Evolutionary conservation across 2,888 invertebrate genomes (phyloP).

Genomic region (Drosophila prolongata): DNA sequence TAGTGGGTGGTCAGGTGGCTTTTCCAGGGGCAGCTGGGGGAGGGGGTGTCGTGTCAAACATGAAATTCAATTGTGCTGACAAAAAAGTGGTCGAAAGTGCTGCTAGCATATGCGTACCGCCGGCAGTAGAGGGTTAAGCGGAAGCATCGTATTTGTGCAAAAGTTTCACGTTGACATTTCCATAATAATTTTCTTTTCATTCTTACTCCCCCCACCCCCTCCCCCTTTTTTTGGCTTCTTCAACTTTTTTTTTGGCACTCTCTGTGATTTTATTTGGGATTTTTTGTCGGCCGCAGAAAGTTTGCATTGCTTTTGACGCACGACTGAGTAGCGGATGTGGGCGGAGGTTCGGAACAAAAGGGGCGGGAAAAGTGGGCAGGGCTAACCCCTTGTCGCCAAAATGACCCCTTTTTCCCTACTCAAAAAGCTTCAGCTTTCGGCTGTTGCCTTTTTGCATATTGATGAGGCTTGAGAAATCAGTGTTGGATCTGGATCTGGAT

Average conservation of each 20-base stretch:
- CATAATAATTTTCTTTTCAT: slow-evolving; percentile 73
- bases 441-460: slow-evolving; percentile 65
- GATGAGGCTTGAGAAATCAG: slow-evolving; percentile 56
- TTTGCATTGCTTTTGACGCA: slow-evolving; percentile 78
- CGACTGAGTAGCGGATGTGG: slow-evolving; percentile 60
- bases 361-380: slow-evolving; percentile 1
- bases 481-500: slow-evolving; percentile 17
- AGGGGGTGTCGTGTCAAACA: slow-evolving; percentile 65
- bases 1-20: slow-evolving; percentile 1
- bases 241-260: slow-evolving; percentile 12
- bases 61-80: slow-evolving; percentile 75
- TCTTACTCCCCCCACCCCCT: slow-evolving; percentile 41
- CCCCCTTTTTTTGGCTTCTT: slow-evolving; percentile 20
- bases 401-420: slow-evolving; percentile 32
- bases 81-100: slow-evolving; percentile 41
- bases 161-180: slow-evolving; percentile 78
- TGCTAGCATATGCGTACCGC: slow-evolving; percentile 48
- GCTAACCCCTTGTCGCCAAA: slow-evolving; percentile 5
- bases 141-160: slow-evolving; percentile 66
- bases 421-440: slow-evolving; percentile 28
- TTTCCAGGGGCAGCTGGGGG: slow-evolving; percentile 8
- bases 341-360: not conserved
- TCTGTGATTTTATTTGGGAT: slow-evolving; percentile 39
- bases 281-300: slow-evolving; percentile 44
- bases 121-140: slow-evolving; percentile 33